Conservation (phyloP, 2,113 vertebrate species). For the Limnothrissa miodon region DNA sequence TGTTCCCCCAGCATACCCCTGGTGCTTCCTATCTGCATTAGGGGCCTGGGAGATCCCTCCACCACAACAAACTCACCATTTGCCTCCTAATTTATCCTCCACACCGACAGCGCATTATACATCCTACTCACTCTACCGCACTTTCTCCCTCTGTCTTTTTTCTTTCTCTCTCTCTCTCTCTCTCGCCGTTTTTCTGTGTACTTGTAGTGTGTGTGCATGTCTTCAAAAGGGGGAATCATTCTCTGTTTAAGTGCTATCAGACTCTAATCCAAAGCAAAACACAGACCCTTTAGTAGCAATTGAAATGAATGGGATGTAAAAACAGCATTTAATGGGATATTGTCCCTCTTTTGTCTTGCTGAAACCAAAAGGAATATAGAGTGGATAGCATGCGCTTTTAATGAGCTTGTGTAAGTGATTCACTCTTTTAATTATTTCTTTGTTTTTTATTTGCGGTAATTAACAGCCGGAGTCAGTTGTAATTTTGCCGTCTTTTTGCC, state of each 20-base stretch:
- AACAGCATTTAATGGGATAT: conserved; percentile 73
- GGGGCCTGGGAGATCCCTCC: conserved; percentile 68
- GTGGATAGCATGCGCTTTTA: conserved; percentile 65
- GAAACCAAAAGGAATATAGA: conserved; percentile 70
- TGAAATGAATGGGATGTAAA: conserved; percentile 60
- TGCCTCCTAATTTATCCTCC: conserved; percentile 64
- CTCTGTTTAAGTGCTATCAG: conserved; percentile 66
- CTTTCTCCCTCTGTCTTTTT: conserved; percentile 44
- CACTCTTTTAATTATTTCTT: conserved; percentile 65
- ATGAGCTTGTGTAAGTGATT: conserved; percentile 71
- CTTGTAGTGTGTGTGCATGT: conserved; percentile 51
- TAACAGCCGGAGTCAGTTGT: conserved; percentile 47
- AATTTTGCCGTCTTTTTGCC: conserved; percentile 56
- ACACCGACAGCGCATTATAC: conserved; percentile 39
- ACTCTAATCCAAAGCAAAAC: conserved; percentile 72
- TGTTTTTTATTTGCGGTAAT: conserved; percentile 57
- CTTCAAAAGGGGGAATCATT: conserved; percentile 67
- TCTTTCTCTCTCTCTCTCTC: background rate
- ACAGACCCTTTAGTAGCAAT: conserved; percentile 62
- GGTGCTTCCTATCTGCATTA: conserved; percentile 76
- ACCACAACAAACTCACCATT: conserved; percentile 66
- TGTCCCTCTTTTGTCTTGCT: conserved; percentile 69
- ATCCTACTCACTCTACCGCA: conserved; percentile 53
- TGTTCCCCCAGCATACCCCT: conserved; percentile 70
- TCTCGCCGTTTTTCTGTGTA: conserved; percentile 41